phyloP scores from a whole-genome alignment of 1,140 invertebrate species.

The Procambarus virginalis region DNA sequence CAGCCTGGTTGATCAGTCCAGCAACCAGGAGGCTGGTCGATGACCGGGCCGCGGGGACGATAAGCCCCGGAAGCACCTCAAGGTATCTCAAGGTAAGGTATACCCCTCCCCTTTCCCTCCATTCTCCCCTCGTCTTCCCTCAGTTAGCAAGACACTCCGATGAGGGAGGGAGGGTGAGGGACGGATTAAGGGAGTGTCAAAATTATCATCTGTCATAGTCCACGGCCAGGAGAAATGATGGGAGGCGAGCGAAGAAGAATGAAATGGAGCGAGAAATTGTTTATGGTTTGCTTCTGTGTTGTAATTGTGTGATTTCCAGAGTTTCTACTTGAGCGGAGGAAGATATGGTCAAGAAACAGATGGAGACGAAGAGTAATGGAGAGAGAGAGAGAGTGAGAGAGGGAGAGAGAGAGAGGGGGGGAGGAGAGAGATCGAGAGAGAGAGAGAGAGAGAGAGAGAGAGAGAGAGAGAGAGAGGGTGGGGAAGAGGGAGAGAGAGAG shows the following conservation, averaged over 20 bases:
- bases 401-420: background rate
- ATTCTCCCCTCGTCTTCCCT: too few species aligned
- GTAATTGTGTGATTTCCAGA: conserved; percentile 10
- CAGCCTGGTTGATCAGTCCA: too few species aligned
- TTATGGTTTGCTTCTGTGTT: background rate
- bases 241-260: conserved; percentile 29
- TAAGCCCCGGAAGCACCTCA: too few species aligned
- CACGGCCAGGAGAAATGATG: conserved; percentile 17
- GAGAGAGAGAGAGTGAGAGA: background rate
- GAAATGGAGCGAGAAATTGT: conserved; percentile 38
- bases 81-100: too few species aligned
- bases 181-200: background rate
- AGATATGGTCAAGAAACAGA: too few species aligned
- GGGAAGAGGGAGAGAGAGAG: conserved; percentile 17
- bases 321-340: too few species aligned
- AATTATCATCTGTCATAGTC: conserved; percentile 40
- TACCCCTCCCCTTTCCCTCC: too few species aligned
- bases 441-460: background rate
- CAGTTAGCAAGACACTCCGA: background rate
- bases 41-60: too few species aligned
- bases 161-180: background rate
- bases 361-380: too few species aligned
- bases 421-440: background rate
- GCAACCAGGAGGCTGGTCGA: too few species aligned
- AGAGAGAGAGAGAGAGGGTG: background rate